Evolutionary conservation across 2,888 invertebrate genomes (phyloP), one percentile per base, ranked within the genome.

Genomic region (Melanchra persicariae): DNA sequence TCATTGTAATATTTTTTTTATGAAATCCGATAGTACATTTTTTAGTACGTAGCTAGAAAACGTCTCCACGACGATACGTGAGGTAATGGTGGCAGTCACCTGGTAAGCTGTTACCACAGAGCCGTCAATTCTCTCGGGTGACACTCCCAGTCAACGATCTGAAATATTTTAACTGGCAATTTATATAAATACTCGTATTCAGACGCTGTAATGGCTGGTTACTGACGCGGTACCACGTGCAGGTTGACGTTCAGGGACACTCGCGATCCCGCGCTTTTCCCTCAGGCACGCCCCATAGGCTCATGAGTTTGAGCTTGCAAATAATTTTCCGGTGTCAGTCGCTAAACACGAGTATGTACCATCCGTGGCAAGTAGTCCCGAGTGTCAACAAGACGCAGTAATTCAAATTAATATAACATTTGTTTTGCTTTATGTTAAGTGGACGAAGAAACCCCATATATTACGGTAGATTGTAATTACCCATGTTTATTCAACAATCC

Each of bases 231-330:
- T n/a, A 34, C 47, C n/a, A 49, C 43, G 43, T 62, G 63, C 49
- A 45, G 58, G 43, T 45, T 55, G 80, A 55, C 63, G 22, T 43
- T 30, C 37, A 55, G 55, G 22, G 22, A 43, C 49, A 34, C 55
- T 74, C 26, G 49, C 26, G 37, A 12, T 80, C 74, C 80, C 74
- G 74, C 80, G 80, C 43, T 74, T 74, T 73, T 62, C 74, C 74
- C 63, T 37, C 8, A 30, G 43, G 63, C 26, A 49, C 43, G 17
- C 7, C 61, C 45, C 22, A 26, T 45, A 45, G 22, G 22, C 26
- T 22, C 34, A 10, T 45, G 19, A 54, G 34, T 74, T 61, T 37
- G 17, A 61, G 34, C 26, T 51, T 55, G 9, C 22, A 51, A 43
- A 15, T 45, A 79, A 78, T 59, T 60, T 55, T 37, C n/a, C 17